Evolutionary conservation across 2,888 invertebrate species (phyloP).

Genomic region (Dioctria rufipes): DNA sequence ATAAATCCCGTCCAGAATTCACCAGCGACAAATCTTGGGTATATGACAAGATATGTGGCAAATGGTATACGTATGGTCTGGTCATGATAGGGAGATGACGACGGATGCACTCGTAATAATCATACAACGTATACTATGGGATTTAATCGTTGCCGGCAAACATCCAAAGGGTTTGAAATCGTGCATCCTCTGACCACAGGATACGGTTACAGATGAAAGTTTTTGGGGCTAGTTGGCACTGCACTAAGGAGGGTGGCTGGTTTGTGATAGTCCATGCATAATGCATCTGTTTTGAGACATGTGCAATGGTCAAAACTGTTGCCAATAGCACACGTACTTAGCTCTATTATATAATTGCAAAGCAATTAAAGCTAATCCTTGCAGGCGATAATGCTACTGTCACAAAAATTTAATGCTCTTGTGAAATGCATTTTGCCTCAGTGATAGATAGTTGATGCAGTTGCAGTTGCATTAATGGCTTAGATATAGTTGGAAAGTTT

Average conservation of each 20-base stretch:
- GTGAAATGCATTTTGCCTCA: too few relatives aligned
- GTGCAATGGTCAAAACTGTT: neutral
- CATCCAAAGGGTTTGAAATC: conserved; percentile 27
- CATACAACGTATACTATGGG: conserved; percentile 16
- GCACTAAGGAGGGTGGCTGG: too few relatives aligned
- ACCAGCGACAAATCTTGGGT: conserved; percentile 48
- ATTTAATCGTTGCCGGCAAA: conserved; percentile 44
- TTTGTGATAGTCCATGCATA: conserved; percentile 35
- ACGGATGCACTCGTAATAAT: conserved; percentile 43
- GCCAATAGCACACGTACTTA: neutral
- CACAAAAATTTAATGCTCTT: too few relatives aligned
- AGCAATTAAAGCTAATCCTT: neutral
- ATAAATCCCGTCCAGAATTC: conserved; percentile 51
- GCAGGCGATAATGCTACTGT: too few relatives aligned
- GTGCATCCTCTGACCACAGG: conserved; percentile 40
- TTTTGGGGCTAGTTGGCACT: too few relatives aligned
- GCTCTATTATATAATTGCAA: neutral
- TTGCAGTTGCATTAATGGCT: too few relatives aligned
- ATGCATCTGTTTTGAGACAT: conserved; percentile 6
- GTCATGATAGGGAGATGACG: conserved; percentile 10
- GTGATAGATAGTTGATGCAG: too few relatives aligned
- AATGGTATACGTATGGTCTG: conserved; percentile 29
- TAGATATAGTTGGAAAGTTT: too few relatives aligned
- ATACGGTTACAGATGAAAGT: conserved; percentile 32
- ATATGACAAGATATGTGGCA: conserved; percentile 51